Evolutionary conservation across 1,140 invertebrate genomes (phyloP).

Genomic region (Caenorhabditis tropicalis): DNA sequence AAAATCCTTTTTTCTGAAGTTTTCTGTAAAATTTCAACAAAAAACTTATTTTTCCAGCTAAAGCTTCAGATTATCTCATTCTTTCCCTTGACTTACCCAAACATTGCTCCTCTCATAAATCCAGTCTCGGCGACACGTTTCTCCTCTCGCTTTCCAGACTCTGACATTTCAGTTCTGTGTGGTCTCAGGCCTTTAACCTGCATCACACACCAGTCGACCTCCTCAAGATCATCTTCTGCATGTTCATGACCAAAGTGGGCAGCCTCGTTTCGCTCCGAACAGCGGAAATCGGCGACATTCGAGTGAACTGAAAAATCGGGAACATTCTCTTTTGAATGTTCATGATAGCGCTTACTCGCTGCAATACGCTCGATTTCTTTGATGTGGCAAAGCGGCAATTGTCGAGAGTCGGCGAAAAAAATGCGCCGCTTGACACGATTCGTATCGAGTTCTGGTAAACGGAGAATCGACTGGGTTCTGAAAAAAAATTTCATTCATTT

Average conservation of each 20-base stretch:
- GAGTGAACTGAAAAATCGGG: not conserved
- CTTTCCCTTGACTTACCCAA: conserved; percentile 32
- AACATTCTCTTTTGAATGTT: not conserved
- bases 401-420: not conserved
- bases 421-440: not conserved
- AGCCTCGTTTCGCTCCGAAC: not conserved
- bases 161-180: not conserved
- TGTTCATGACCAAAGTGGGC: not conserved
- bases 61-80: too few relatives aligned
- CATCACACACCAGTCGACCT: not conserved
- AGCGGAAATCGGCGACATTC: not conserved
- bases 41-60: too few relatives aligned
- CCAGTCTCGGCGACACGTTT: not conserved
- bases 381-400: not conserved
- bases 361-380: conserved; percentile 15
- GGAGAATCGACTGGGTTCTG: not conserved
- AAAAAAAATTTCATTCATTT: not conserved
- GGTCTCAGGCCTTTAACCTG: not conserved
- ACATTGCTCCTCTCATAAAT: not conserved
- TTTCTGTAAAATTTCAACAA: not conserved
- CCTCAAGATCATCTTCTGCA: not conserved
- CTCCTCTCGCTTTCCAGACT: not conserved
- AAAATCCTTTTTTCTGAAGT: too few relatives aligned
- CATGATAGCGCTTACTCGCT: not conserved
- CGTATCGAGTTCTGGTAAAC: not conserved